Base-by-base conservation (phyloP, 2,113 vertebrate species). In the Vimba vimba region DNA sequence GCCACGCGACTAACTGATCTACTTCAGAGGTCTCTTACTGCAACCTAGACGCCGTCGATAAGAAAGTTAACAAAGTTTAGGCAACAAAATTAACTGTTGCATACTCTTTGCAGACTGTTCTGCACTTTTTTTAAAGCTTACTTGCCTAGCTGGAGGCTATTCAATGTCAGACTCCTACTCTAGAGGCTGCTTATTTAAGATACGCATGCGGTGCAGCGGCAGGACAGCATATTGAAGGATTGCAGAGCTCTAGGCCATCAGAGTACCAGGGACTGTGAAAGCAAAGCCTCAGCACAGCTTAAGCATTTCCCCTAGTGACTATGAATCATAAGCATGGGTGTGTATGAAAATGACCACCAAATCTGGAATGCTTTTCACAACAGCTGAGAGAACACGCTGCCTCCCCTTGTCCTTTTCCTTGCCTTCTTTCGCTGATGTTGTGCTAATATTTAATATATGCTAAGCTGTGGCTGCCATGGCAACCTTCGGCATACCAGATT, bases 401-500 rank as follows among this genome's bases (percentile, higher is more conserved):
- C 77, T 82, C 86, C 85, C 85, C 88, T 79, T 89, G 88, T 82
- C 55, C 10, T 12, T 64, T 69, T 82, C 57, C 27, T 74, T 64
- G 77, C 39, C 59, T 85, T 87, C 81, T 83, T 59, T 83, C 77
- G 75, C 87, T 89, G 88, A 93, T 80, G 87, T 90, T 91, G 91
- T 91, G 91, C 91, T 71, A 88, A 92, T 91, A 89, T 93, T 91
- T 95, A 94, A 95, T 94, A 88, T 94, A 95, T 95, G 94, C 94
- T 94, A 94, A 95, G 91, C 93, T 93, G 87, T 90, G 91, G 94
- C 94, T 95, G 92, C 93, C 94, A 95, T 95, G 94, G 94, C 91
- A 95, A 95, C 94, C 88, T 55, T 27, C 83, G 3, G 62, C 83
- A 87, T 88, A 90, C 90, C 92, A 90, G 90, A 93, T 92, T 92